Conservation (phyloP, 2,797 vertebrate species). For the Bovichtus diacanthus region DNA sequence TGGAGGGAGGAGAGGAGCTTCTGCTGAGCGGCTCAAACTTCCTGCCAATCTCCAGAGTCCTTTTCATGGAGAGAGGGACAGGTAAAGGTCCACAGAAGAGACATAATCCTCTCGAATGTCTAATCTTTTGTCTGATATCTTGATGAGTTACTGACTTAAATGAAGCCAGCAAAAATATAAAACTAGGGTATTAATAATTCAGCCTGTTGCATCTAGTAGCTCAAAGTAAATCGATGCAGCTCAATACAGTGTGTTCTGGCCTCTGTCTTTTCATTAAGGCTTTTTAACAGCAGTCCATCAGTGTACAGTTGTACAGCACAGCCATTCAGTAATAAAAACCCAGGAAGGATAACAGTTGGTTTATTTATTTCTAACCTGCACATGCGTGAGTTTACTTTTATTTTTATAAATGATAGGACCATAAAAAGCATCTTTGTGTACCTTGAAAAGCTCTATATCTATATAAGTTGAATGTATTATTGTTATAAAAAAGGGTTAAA, state of each 20-base stretch:
- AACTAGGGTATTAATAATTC: background rate
- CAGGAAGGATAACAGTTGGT: background rate
- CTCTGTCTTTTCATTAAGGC: background rate
- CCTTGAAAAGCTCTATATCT: no score
- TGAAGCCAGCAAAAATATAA: background rate
- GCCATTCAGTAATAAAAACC: background rate
- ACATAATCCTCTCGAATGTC: background rate
- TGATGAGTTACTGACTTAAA: background rate
- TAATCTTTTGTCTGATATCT: background rate
- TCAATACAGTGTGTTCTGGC: background rate
- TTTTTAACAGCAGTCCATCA: background rate
- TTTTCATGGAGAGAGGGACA: conserved; percentile 93
- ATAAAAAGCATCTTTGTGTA: no score
- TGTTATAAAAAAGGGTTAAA: no score
- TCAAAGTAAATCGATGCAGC: background rate
- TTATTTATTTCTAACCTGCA: background rate
- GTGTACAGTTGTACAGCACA: background rate
- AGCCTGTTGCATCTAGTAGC: background rate
- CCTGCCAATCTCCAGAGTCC: conserved; percentile 91
- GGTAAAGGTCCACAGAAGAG: conserved; percentile 73
- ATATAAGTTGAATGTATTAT: no score
- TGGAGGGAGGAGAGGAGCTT: conserved; percentile 92
- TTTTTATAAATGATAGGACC: no score
- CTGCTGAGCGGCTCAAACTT: conserved; percentile 91
- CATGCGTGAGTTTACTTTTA: background rate